phyloP scores from a whole-genome alignment of 2,888 invertebrate genomes.

The Catocala nupta region DNA sequence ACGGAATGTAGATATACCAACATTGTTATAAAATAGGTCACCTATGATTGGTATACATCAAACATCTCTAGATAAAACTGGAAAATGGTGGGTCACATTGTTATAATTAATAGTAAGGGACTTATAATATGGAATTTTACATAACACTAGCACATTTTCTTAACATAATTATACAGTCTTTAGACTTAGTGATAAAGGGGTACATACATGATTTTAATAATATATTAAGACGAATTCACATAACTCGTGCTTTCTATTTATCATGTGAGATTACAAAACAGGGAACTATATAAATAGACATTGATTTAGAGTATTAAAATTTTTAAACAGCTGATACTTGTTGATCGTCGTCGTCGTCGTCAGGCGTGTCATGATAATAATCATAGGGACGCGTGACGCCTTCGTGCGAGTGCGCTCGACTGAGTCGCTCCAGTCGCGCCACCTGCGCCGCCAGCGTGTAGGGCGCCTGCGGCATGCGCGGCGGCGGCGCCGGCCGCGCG shows the following conservation, averaged over 20 bases:
- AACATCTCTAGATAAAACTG: constrained; percentile 84
- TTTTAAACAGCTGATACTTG: constrained; percentile 85
- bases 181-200: constrained; percentile 83
- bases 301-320: constrained; percentile 74
- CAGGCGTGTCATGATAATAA: constrained; percentile 87
- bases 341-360: constrained; percentile 85
- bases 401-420: constrained; percentile 95
- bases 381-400: constrained; percentile 93
- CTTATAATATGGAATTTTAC: constrained; percentile 80
- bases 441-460: constrained; percentile 96
- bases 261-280: constrained; percentile 85
- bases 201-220: constrained; percentile 80
- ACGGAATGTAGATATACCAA: constrained; percentile 87
- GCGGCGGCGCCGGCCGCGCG: constrained; percentile 90
- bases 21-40: constrained; percentile 73
- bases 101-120: constrained; percentile 69
- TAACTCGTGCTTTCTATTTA: constrained; percentile 83
- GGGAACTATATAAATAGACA: constrained; percentile 83
- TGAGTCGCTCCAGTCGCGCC: constrained; percentile 93
- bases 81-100: constrained; percentile 86
- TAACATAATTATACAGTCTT: constrained; percentile 86
- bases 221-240: constrained; percentile 75
- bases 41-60: constrained; percentile 79
- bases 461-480: constrained; percentile 91
- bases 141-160: constrained; percentile 84